Evolutionary conservation across 2,797 vertebrate genomes (phyloP), one percentile per base, ranked within the genome.

Genomic region (Hypotaenidia okinawae): DNA sequence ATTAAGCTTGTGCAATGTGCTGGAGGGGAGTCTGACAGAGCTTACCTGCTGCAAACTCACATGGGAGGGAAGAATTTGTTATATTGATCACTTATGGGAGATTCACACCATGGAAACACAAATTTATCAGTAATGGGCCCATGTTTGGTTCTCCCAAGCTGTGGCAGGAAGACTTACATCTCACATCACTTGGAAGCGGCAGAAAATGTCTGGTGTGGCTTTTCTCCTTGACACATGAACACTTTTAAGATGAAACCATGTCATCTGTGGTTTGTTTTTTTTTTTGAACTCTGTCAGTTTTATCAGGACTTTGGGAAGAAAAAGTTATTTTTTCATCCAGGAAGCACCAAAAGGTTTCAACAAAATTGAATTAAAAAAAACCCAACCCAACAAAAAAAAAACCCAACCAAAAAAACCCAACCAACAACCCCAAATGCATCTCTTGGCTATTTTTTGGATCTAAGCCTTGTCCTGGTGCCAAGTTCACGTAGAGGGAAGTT

Each of bases 171-270:
- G 61, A 32, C 4, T 72, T 37, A 2, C 32, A 52, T 11, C 39
- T 55, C 51, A 1, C 9, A 9, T 9, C 3, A 0, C 30, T 7
- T 64, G 62, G 24, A 61, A 81, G 30, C 0, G 10, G 28, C 32
- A 58, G 33, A 23, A 61, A 18, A 85, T 39, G 41, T 41, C 39
- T 82, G 52, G 7, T 39, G 77, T 33, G 58, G 51, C 23, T 87
- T 76, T 82, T 67, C 70, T 61, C 35, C 25, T 51, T 2, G 0
- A 37, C 64, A 30, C 16, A 11, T 4, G 10, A 21, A 59, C 11
- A 6, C 21, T 59, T 86, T 22, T 5, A 54, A 54, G 70, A 81
- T 13, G 45, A 90, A 92, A 74, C 33, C 24, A 1, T 5, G 32
- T 52, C n/a, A 41, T 37, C 72, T 30, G 2, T 16, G 16, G n/a